A percentile compares a stretch with the other conserved stretches of the same genome.
Conservation (phyloP, 2,113 vertebrate genomes). For the Gnathonemus echidnorhynchus region DNA sequence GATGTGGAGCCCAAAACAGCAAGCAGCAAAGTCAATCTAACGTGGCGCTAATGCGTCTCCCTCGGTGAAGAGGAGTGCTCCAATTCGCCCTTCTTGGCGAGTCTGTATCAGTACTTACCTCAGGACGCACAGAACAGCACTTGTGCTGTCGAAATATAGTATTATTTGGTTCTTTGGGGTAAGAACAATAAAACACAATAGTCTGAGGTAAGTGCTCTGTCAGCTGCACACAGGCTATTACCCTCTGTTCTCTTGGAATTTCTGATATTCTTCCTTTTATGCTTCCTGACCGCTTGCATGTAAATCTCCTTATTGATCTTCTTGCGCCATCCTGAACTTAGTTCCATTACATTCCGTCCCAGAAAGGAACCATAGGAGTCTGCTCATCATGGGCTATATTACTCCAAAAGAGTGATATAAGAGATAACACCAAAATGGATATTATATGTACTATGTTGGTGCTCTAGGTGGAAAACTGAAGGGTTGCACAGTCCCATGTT, state of each 20-base stretch:
- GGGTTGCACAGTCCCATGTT: background rate
- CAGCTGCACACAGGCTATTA: background rate
- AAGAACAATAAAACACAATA: background rate
- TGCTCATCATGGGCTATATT: background rate
- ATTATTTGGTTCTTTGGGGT: background rate
- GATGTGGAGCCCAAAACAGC: background rate
- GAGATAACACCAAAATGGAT: background rate
- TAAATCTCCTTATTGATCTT: background rate
- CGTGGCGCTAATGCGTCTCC: background rate
- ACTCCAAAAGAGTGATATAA: background rate
- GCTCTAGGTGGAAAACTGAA: background rate
- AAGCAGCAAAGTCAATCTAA: background rate
- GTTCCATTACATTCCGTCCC: background rate
- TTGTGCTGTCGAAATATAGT: background rate
- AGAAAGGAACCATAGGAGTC: background rate
- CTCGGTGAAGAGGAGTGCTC: background rate
- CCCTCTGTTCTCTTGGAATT: background rate
- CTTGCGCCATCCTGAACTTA: background rate
- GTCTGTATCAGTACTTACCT: background rate
- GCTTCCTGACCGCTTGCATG: background rate
- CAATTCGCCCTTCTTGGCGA: background rate
- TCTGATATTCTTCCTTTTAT: background rate
- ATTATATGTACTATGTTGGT: background rate
- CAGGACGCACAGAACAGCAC: background rate
- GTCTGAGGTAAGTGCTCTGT: background rate